Percentiles rank a stretch among this genome's conserved stretches.
Conservation (phyloP, 92 coral and sea anemone genomes). For the Bergia sp. region DNA sequence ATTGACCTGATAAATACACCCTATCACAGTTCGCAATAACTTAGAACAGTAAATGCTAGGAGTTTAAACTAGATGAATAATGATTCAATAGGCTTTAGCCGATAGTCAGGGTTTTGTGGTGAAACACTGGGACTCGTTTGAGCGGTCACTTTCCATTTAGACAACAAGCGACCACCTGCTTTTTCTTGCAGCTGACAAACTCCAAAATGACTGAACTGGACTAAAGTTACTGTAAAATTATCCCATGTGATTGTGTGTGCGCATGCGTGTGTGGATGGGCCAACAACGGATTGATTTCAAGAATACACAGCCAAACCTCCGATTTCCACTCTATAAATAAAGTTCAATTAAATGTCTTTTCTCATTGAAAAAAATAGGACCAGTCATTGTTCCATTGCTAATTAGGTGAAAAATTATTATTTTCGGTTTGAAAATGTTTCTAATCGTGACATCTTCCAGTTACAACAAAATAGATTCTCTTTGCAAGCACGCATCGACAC, state of each 20-base stretch:
- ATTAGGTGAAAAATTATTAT: no score
- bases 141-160: not conserved
- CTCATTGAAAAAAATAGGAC: no score
- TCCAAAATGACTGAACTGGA: not conserved
- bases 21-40: not conserved
- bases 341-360: no score
- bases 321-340: not conserved
- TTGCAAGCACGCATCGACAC: not conserved
- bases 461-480: not conserved
- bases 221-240: not conserved
- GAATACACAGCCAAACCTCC: not conserved
- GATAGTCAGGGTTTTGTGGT: not conserved
- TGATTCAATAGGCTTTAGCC: not conserved
- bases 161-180: not conserved
- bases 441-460: not conserved
- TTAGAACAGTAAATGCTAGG: not conserved
- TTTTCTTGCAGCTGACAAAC: not conserved
- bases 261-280: not conserved
- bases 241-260: not conserved
- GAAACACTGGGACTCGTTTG: not conserved
- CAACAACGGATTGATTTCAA: not conserved
- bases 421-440: not conserved
- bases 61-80: not conserved
- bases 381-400: no score
- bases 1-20: slow-evolving; percentile 2